Percentiles rank a stretch among this genome's conserved stretches.
Evolutionary conservation across 2,797 vertebrate genomes (phyloP).

Genomic region (Darevskia mixta): DNA sequence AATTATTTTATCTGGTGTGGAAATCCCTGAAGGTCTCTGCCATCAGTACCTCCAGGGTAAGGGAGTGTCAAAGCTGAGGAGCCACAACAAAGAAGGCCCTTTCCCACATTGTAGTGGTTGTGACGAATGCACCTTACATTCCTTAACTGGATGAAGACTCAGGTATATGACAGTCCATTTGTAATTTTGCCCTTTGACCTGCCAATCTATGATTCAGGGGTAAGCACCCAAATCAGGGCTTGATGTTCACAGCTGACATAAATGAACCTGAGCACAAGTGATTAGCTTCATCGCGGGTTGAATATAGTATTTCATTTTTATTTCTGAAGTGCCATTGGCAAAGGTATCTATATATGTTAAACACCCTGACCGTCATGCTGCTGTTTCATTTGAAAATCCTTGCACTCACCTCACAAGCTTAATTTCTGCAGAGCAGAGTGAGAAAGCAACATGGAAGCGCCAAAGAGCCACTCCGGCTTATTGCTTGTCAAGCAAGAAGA

Average conservation of each 20-base stretch:
- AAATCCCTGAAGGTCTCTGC: no score
- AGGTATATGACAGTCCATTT: background rate
- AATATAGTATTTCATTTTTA: background rate
- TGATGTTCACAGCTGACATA: background rate
- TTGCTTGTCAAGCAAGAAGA: conserved; percentile 32
- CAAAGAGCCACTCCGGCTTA: background rate
- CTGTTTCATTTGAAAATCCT: background rate
- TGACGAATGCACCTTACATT: no score
- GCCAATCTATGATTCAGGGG: background rate
- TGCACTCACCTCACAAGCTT: background rate
- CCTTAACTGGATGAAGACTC: no score
- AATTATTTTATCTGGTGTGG: no score
- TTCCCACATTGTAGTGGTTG: no score
- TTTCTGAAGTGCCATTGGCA: background rate
- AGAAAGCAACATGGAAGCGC: background rate
- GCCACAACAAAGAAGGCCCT: no score
- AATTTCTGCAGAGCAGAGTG: background rate
- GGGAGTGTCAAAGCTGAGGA: no score
- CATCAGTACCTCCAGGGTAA: no score
- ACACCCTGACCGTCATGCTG: background rate
- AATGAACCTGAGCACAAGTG: background rate
- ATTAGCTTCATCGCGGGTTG: background rate
- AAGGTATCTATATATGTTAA: background rate
- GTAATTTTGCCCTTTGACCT: background rate
- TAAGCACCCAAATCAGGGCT: background rate